A percentile compares a stretch with the other conserved stretches of the same genome.
phyloP scores from a whole-genome alignment of 1,140 invertebrate species.

The Drosophila tani region DNA sequence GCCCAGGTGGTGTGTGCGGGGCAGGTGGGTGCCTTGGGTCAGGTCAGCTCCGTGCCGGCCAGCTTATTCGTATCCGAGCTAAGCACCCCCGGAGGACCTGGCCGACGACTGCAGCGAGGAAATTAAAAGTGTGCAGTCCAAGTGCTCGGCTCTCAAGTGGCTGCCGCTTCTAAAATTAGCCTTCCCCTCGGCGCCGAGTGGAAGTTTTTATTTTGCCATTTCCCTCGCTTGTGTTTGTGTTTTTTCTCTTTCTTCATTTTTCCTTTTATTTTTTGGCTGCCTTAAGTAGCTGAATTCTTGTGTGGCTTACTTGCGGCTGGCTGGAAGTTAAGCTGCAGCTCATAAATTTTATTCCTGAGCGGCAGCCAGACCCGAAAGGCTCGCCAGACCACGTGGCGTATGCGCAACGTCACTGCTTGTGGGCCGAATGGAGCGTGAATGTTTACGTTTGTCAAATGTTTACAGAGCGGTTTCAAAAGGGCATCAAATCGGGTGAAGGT shows the following conservation, averaged over 20 bases:
- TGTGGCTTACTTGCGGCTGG: conserved; percentile 52
- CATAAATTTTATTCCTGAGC: conserved; percentile 65
- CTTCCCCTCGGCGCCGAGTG: conserved; percentile 22
- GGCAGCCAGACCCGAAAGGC: neutral
- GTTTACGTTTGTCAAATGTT: conserved; percentile 61
- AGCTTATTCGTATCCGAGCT: conserved; percentile 27
- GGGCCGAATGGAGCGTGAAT: conserved; percentile 49
- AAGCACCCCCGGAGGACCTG: conserved; percentile 21
- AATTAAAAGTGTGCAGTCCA: conserved; percentile 48
- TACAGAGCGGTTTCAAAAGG: conserved; percentile 19
- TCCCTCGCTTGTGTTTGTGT: neutral
- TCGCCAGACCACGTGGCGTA: conserved; percentile 37
- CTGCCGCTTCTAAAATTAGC: conserved; percentile 59
- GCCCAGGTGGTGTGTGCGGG: neutral
- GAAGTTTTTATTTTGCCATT: conserved; percentile 40
- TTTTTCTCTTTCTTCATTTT: neutral
- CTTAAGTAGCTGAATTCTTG: conserved; percentile 50
- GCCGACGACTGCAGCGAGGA: conserved; percentile 29
- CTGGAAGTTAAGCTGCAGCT: conserved; percentile 59
- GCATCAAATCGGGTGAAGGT: conserved; percentile 19
- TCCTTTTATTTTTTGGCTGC: conserved; percentile 30
- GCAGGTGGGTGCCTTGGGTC: conserved; percentile 22
- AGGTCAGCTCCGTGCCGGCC: neutral
- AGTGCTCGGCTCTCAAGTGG: conserved; percentile 53
- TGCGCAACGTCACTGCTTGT: conserved; percentile 47